phyloP scores from a whole-genome alignment of 2,113 vertebrate genomes.

The Osmerus mordax region DNA sequence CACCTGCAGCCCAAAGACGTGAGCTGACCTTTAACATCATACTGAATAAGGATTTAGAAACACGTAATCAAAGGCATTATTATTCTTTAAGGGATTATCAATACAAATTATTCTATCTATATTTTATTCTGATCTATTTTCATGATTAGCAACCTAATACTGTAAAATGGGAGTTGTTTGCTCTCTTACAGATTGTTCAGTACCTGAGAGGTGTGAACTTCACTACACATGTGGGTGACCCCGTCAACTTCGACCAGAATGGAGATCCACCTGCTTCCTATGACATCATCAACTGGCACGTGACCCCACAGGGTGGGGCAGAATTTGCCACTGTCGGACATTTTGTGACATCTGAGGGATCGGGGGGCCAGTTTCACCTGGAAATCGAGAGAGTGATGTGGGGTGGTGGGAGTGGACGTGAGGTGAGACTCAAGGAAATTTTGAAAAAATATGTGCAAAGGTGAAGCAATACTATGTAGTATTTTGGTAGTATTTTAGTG shows the following conservation, averaged over 20 bases:
- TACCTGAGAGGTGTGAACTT: constrained; percentile 56
- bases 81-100: no score
- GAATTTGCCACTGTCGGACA: constrained; percentile 55
- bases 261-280: constrained; percentile 56
- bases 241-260: constrained; percentile 56
- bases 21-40: background rate
- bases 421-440: no score
- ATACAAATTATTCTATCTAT: no score
- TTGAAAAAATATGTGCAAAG: no score
- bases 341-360: constrained; percentile 44
- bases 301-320: constrained; percentile 31
- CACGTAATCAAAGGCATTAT: no score
- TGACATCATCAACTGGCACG: constrained; percentile 65
- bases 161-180: background rate
- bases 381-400: no score
- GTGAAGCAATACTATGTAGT: no score
- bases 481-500: no score
- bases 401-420: no score
- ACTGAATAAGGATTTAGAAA: background rate
- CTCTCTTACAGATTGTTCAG: constrained; percentile 44
- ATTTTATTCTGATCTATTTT: background rate
- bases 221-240: constrained; percentile 51
- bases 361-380: constrained; percentile 14
- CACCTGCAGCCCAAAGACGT: constrained; percentile 51
- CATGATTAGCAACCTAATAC: background rate